These are phyloP conservation scores for Tubulanus polymorphus DNA, from an alignment of 2,888 invertebrate species.

Conservation along the genomic window DNA sequence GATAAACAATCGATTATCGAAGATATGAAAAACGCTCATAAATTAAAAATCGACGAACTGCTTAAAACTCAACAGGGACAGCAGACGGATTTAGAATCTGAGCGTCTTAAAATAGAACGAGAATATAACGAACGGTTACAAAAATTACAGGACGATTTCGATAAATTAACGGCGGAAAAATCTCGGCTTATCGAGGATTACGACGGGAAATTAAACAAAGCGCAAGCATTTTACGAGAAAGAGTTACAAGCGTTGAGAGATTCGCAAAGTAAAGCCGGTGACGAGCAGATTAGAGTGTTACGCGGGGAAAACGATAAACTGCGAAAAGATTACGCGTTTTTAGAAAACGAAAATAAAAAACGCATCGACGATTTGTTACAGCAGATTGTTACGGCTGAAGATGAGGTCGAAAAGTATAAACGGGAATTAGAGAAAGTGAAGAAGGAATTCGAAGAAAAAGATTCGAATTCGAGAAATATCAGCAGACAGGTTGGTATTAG, in stretches of 20 bases:
- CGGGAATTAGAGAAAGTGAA: constrained; percentile 27
- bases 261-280: constrained; percentile 26
- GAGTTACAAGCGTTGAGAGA: constrained; percentile 41
- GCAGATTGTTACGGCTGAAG: constrained; percentile 41
- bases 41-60: constrained; percentile 37
- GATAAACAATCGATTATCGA: constrained; percentile 35
- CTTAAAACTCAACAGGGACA: constrained; percentile 27
- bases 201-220: constrained; percentile 44
- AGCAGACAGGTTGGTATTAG: constrained; percentile 31
- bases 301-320: constrained; percentile 38
- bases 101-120: constrained; percentile 34
- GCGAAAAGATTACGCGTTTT: constrained; percentile 34
- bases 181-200: constrained; percentile 37
- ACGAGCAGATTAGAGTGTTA: constrained; percentile 29
- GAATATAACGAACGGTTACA: constrained; percentile 30
- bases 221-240: constrained; percentile 48
- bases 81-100: constrained; percentile 33
- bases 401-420: constrained; percentile 30
- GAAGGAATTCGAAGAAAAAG: constrained; percentile 24
- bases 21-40: constrained; percentile 33
- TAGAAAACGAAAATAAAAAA: constrained; percentile 32
- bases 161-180: constrained; percentile 22
- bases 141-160: constrained; percentile 19
- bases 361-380: constrained; percentile 39
- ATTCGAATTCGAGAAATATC: constrained; percentile 26